These are phyloP conservation scores for Ameiurus melas DNA, from an alignment of 2,113 vertebrate species.

Conservation along the genomic window DNA sequence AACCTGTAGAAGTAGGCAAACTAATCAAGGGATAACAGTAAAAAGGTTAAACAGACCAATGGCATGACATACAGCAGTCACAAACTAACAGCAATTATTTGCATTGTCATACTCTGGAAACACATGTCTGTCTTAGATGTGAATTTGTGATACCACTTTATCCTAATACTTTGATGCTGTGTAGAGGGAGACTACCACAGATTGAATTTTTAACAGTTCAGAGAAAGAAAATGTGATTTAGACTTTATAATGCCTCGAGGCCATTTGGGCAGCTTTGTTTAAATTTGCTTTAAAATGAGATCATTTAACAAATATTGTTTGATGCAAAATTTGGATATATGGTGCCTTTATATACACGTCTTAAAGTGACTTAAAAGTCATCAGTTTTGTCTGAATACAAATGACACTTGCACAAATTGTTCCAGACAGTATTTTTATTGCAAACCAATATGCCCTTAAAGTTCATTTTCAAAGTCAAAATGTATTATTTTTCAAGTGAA, in stretches of 20 bases:
- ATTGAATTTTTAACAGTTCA: neutral
- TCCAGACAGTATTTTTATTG: neutral
- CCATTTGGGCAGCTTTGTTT: neutral
- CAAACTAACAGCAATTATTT: neutral
- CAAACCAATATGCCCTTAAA: constrained; percentile 4
- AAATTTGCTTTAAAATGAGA: neutral
- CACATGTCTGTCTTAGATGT: neutral
- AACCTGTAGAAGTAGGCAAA: neutral
- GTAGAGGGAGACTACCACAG: neutral
- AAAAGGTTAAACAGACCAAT: neutral
- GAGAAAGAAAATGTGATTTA: neutral
- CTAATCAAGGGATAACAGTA: neutral
- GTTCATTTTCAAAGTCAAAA: neutral
- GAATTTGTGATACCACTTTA: neutral
- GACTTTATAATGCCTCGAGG: neutral
- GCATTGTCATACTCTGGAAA: neutral
- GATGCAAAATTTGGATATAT: neutral
- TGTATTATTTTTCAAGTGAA: neutral
- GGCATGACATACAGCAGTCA: neutral
- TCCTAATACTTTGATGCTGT: neutral
- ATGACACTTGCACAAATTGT: neutral
- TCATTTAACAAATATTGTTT: neutral
- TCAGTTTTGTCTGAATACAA: neutral
- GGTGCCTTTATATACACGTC: neutral
- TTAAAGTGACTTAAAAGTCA: neutral